Base-by-base conservation (phyloP, 2,113 vertebrate genomes). In the Epinephelus fuscoguttatus region DNA sequence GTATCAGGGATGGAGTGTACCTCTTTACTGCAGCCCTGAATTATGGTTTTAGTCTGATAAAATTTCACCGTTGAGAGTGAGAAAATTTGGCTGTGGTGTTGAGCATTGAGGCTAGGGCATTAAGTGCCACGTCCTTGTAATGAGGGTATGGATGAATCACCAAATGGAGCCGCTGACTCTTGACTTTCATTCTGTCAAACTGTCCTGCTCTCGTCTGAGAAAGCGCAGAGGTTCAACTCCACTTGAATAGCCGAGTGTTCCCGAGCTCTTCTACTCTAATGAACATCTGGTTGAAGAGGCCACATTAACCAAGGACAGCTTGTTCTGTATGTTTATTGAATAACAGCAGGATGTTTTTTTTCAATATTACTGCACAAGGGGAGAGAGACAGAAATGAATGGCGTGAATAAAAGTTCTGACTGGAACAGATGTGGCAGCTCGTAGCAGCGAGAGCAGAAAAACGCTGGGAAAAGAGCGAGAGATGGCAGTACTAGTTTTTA, bases 271-370 rank as follows among this genome's bases (percentile, higher is more conserved):
- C 78, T 72, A 14, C 56, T 77, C 66, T 72, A 68, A 81, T 72
- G 47, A 81, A 73, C 85, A 84, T 74, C 83, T 78, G 66, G 61
- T 84, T 66, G 45, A 37, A 75, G 66, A 27, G 27, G 70, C 74
- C 53, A 45, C 42, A 73, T 84, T 77, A 89, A 81, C 71, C 52
- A 6, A 14, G 67, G 63, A 76, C 62, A 47, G 60, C 61, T 71
- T 87, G 72, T 74, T 81, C 84, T 76, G 53, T 50, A 27, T 80
- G 57, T 87, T 93, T 82, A 72, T 74, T 76, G 70, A 80, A 80
- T 70, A 67, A 80, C 56, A 63, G 42, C 60, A 69, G 64, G 40
- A 53, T 25, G 11, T 2, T 30, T 6, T 17, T 30, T 66, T 37
- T 52, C 60, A 45, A 47, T 14, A 15, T 47, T 40, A 47, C 81